These are phyloP conservation scores for Ceramica pisi DNA, from an alignment of 2,888 invertebrate genomes.

Conservation along the genomic window DNA sequence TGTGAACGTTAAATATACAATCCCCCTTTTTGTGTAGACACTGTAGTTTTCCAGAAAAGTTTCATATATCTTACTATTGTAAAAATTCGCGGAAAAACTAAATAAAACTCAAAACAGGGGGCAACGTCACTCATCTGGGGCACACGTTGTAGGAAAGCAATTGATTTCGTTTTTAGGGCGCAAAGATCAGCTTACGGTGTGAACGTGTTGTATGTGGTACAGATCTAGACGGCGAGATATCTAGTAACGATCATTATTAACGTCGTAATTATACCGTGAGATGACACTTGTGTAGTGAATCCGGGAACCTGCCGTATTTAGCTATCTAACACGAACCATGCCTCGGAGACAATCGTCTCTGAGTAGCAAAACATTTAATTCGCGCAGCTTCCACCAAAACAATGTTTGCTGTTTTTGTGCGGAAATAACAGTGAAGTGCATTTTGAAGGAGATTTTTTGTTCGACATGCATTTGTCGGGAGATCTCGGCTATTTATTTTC, in stretches of 20 bases:
- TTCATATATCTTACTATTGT: slow-evolving; percentile 16
- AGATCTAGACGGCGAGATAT: slow-evolving; percentile 69
- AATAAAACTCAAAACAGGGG: slow-evolving; percentile 65
- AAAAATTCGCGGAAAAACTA: slow-evolving; percentile 60
- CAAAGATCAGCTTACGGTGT: slow-evolving; percentile 74
- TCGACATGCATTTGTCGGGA: slow-evolving; percentile 16
- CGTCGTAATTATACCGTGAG: slow-evolving; percentile 69
- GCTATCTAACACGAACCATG: slow-evolving; percentile 28
- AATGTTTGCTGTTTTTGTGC: slow-evolving; percentile 49
- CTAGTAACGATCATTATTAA: slow-evolving; percentile 63
- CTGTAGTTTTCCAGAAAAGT: slow-evolving; percentile 31
- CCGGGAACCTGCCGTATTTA: slow-evolving; percentile 39
- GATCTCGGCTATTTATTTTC: slow-evolving; percentile 2
- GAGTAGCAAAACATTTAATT: slow-evolving; percentile 47
- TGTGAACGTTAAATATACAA: slow-evolving; percentile 54
- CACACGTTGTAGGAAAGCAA: slow-evolving; percentile 69
- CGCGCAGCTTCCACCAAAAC: slow-evolving; percentile 36
- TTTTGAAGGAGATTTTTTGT: slow-evolving; percentile 45
- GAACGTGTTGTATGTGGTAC: slow-evolving; percentile 70
- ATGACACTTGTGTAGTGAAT: slow-evolving; percentile 65
- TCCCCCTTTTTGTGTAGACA: slow-evolving; percentile 30
- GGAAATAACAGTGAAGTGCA: slow-evolving; percentile 38
- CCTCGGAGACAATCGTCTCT: slow-evolving; percentile 36
- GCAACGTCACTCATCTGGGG: slow-evolving; percentile 72
- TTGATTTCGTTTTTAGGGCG: slow-evolving; percentile 77